phyloP scores from a whole-genome alignment of 2,797 vertebrate genomes.

The Myotis planiceps region DNA sequence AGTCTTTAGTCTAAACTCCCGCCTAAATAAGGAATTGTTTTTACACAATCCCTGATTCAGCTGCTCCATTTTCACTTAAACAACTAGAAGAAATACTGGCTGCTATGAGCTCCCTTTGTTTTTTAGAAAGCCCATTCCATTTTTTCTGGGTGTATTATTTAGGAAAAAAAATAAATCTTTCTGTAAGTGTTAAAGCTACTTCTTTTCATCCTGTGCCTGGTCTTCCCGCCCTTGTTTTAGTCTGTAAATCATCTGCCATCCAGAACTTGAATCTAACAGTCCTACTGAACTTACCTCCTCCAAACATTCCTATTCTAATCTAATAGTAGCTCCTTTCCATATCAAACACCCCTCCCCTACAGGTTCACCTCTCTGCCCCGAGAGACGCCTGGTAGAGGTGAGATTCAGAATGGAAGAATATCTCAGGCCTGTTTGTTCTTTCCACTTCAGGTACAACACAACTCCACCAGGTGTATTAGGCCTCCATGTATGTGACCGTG shows the following conservation, averaged over 20 bases:
- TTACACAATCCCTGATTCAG: background rate
- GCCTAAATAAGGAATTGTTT: conserved; percentile 6
- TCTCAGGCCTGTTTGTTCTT: background rate
- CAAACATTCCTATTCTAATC: background rate
- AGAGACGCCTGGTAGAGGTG: background rate
- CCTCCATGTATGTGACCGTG: background rate
- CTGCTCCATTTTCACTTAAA: background rate
- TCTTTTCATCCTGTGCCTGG: background rate
- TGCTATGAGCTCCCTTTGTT: background rate
- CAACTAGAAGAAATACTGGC: background rate
- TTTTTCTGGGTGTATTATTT: background rate
- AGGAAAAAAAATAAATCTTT: conserved; percentile 1
- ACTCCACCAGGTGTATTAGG: background rate
- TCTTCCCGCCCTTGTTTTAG: background rate
- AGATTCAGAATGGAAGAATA: background rate
- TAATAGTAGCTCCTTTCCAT: background rate
- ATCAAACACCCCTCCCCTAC: background rate
- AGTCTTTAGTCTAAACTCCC: background rate
- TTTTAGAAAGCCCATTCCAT: conserved; percentile 1
- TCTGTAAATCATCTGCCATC: background rate
- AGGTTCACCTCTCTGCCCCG: background rate
- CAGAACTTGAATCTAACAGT: background rate
- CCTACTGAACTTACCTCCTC: background rate
- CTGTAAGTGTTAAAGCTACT: background rate
- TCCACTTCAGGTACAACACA: background rate